Percentiles rank a stretch among this genome's conserved stretches.
These are phyloP conservation scores for Limnephilus lunatus DNA, from an alignment of 2,888 invertebrate genomes.

Conservation along the genomic window DNA sequence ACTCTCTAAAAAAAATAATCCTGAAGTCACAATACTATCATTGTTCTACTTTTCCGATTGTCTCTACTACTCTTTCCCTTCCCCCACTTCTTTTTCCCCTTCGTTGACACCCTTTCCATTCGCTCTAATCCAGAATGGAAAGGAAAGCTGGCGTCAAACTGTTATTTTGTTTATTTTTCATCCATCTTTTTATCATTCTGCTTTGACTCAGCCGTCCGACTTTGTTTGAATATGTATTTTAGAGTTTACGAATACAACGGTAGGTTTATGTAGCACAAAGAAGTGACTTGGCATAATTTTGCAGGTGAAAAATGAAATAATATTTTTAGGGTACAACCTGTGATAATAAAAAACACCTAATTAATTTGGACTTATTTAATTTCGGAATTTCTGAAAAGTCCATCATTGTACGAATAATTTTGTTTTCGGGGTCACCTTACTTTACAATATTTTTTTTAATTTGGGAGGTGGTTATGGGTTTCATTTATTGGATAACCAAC, in stretches of 20 bases:
- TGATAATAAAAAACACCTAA: neutral
- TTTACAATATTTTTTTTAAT: too few relatives aligned
- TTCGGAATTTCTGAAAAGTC: too few relatives aligned
- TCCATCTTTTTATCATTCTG: neutral
- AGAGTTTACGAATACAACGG: neutral
- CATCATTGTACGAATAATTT: too few relatives aligned
- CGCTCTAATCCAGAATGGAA: neutral
- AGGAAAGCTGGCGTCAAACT: neutral
- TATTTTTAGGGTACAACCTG: neutral
- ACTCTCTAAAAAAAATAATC: neutral
- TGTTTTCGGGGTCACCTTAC: too few relatives aligned
- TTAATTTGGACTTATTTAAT: too few relatives aligned
- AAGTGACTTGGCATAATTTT: neutral
- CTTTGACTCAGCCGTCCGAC: neutral
- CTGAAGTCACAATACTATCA: neutral
- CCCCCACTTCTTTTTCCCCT: neutral
- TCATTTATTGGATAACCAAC: too few relatives aligned
- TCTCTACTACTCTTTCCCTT: neutral
- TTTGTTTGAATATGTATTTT: neutral
- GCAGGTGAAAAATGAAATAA: neutral
- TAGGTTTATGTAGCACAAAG: neutral
- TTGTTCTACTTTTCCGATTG: neutral
- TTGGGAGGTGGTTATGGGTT: too few relatives aligned
- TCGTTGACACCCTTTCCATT: neutral
- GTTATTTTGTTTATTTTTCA: neutral